Evolutionary conservation across 2,888 invertebrate species (phyloP).

Genomic region (Coelogynopora nodosa): DNA sequence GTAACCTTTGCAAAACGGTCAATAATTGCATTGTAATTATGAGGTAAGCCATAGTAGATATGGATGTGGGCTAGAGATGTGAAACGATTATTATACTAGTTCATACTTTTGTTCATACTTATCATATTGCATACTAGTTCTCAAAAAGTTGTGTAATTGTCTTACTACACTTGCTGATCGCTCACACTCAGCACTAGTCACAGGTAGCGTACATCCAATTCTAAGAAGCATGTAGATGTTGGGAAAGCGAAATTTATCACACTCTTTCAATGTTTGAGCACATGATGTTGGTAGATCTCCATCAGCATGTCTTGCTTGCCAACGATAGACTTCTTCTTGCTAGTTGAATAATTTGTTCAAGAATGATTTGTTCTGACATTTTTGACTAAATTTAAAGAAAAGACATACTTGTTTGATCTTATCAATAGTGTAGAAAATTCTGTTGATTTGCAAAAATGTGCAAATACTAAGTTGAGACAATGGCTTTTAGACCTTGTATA

Average conservation of each 20-base stretch:
- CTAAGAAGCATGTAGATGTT: not conserved
- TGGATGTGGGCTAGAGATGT: not conserved
- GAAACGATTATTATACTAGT: not conserved
- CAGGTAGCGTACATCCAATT: not conserved
- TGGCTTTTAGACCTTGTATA: conserved; percentile 23
- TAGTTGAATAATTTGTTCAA: no score
- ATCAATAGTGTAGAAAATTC: not conserved
- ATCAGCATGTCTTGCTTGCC: not conserved
- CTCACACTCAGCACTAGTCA: not conserved
- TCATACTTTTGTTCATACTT: no score
- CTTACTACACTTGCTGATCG: not conserved
- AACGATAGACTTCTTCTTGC: no score
- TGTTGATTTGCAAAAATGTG: not conserved
- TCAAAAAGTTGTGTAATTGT: not conserved
- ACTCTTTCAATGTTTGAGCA: not conserved
- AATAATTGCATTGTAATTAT: not conserved
- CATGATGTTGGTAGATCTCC: not conserved
- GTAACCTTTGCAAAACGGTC: not conserved
- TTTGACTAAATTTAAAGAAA: not conserved
- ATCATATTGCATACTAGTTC: not conserved
- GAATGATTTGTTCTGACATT: no score
- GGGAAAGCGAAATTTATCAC: not conserved
- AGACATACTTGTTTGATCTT: not conserved
- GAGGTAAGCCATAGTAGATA: not conserved
- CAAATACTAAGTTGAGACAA: conserved; percentile 30